Evolutionary conservation across 2,113 vertebrate species (phyloP), one percentile per base, ranked within the genome.

Genomic region (Carassius carassius): DNA sequence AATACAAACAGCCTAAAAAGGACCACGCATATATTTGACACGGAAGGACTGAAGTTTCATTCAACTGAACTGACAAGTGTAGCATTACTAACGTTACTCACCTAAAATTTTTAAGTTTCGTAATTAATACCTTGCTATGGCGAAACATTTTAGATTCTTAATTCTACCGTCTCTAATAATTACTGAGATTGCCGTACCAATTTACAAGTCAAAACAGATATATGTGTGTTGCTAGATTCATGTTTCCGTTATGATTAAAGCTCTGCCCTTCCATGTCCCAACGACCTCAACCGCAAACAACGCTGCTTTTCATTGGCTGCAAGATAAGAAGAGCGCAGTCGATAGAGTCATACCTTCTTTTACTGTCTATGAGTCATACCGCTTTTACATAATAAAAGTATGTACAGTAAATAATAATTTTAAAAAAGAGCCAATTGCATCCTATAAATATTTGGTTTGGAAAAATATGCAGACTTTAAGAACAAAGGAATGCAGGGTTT

Each of bases 121-220:
- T 90, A 56, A 94, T 13, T 17, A 78, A 67, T 1, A 86, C 44
- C 80, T 79, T 92, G 84, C 90, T 77, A 51, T 90, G 91, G 14
- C 92, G 88, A 75, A 94, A 91, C 94, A 95, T 95, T n/a, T 3
- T 81, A 69, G 8, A 23, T 14, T 12, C 6, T 56, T 35, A n/a
- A n/a, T 44, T 19, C 6, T 11, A 37, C 51, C 17, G n/a, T 16
- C 47, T 3, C 21, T 21, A 29, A 72, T 67, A 49, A 35, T 5
- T n/a, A 54, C 9, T 67, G 1, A 19, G n/a, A 47, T 5, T 51
- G 3, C 5, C 16, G 16, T 32, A 16, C 16, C 19, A n/a, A 58
- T 16, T 80, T 67, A 82, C 17, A 69, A 7, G 21, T 63, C 14
- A 44, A 56, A 60, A 25, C 32, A 5, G 10, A 81, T 62, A 62